A percentile compares a stretch with the other conserved stretches of the same genome.
Conservation (phyloP, 2,888 invertebrate species). For the Cantharis rufa region DNA sequence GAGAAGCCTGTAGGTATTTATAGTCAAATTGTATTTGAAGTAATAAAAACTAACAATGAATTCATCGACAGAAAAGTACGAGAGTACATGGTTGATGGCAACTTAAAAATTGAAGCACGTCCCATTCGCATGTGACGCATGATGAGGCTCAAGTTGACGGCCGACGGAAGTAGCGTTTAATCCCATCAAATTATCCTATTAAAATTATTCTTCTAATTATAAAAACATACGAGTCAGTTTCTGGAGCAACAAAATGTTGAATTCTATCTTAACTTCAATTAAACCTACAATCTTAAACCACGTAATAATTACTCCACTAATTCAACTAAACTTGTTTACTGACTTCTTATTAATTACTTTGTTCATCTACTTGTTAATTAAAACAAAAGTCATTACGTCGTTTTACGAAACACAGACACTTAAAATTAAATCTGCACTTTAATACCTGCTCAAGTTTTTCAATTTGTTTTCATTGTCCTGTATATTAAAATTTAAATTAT, state of each 20-base stretch:
- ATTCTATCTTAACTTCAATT: conserved; percentile 4
- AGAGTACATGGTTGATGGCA: background rate
- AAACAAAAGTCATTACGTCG: background rate
- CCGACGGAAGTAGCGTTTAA: conserved; percentile 53
- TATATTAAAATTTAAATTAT: background rate
- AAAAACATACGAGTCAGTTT: conserved; percentile 38
- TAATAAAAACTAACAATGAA: conserved; percentile 18
- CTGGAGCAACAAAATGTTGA: conserved; percentile 17
- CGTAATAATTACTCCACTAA: conserved; percentile 24
- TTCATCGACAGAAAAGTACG: conserved; percentile 8
- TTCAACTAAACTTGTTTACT: conserved; percentile 16
- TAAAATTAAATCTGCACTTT: background rate
- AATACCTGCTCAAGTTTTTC: background rate
- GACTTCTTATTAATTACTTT: conserved; percentile 22
- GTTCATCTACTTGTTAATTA: conserved; percentile 24
- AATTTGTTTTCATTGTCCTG: background rate
- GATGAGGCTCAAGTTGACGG: conserved; percentile 30
- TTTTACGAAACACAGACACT: background rate
- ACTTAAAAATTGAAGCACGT: conserved; percentile 28
- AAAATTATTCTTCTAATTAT: conserved; percentile 53
- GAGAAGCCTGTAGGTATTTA: background rate
- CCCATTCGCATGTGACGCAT: conserved; percentile 32
- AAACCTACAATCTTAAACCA: conserved; percentile 20
- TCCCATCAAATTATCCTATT: conserved; percentile 53
- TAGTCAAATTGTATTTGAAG: background rate